Conservation (phyloP, 2,888 invertebrate genomes). For the Tillus elongatus region DNA sequence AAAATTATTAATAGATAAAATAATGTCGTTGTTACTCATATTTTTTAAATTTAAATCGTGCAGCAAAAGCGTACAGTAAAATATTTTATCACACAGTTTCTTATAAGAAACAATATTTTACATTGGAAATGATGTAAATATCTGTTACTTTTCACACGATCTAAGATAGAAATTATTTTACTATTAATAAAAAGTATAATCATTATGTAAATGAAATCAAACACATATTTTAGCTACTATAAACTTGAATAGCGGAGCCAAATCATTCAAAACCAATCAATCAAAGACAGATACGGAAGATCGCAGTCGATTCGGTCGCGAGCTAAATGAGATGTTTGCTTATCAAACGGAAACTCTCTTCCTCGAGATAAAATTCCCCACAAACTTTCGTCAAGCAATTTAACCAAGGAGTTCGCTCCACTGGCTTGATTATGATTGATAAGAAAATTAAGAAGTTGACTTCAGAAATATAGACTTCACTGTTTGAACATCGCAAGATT, state of each 20-base stretch:
- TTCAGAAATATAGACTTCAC: slow-evolving; percentile 1
- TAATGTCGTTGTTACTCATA: too few relatives aligned
- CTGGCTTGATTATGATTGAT: slow-evolving; percentile 44
- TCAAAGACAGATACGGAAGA: slow-evolving; percentile 30
- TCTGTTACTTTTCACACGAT: too few relatives aligned
- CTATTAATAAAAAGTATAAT: too few relatives aligned
- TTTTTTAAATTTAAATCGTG: too few relatives aligned
- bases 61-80: too few relatives aligned
- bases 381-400: slow-evolving; percentile 38
- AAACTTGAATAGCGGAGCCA: slow-evolving; percentile 15
- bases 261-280: slow-evolving; percentile 32
- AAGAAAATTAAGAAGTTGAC: slow-evolving; percentile 37
- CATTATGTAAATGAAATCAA: too few relatives aligned
- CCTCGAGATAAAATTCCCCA: slow-evolving; percentile 38
- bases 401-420: slow-evolving; percentile 39
- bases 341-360: slow-evolving; percentile 39
- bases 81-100: too few relatives aligned
- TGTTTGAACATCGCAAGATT: neutral
- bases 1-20: too few relatives aligned
- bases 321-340: slow-evolving; percentile 39
- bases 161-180: too few relatives aligned
- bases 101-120: too few relatives aligned
- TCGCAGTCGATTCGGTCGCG: slow-evolving; percentile 29
- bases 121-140: too few relatives aligned
- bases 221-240: neutral